Conservation (phyloP, 1,140 invertebrate genomes). For the Eurosta solidaginis region DNA sequence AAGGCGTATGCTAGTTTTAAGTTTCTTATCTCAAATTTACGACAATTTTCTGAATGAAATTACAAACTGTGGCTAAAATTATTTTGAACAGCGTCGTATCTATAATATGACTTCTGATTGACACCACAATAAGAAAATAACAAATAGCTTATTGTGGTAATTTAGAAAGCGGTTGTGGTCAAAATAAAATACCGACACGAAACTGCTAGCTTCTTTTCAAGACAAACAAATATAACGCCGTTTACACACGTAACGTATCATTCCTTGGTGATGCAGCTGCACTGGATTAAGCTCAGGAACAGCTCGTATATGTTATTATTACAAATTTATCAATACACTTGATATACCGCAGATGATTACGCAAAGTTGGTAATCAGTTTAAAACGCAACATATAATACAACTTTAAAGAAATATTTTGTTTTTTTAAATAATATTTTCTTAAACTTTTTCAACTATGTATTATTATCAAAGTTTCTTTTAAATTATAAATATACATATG, state of each 20-base stretch:
- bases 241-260: slow-evolving; percentile 11
- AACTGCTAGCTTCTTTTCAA: neutral
- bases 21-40: no score
- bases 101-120: neutral
- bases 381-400: neutral
- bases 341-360: neutral
- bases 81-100: neutral
- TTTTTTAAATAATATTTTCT: neutral
- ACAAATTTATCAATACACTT: neutral
- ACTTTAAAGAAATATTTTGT: neutral
- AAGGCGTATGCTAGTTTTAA: no score
- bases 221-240: slow-evolving; percentile 27
- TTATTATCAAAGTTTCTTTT: neutral
- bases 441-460: neutral
- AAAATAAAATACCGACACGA: neutral
- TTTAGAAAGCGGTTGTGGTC: neutral
- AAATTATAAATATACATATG: neutral
- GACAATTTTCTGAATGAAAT: slow-evolving; percentile 3
- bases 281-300: slow-evolving; percentile 13
- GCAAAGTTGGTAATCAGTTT: no score
- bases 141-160: neutral
- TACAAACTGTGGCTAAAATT: neutral
- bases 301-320: neutral
- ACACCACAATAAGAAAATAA: neutral
- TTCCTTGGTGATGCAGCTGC: neutral